These are phyloP conservation scores for Hirtodrosophila confusa DNA, from an alignment of 2,888 invertebrate species.

Conservation along the genomic window DNA sequence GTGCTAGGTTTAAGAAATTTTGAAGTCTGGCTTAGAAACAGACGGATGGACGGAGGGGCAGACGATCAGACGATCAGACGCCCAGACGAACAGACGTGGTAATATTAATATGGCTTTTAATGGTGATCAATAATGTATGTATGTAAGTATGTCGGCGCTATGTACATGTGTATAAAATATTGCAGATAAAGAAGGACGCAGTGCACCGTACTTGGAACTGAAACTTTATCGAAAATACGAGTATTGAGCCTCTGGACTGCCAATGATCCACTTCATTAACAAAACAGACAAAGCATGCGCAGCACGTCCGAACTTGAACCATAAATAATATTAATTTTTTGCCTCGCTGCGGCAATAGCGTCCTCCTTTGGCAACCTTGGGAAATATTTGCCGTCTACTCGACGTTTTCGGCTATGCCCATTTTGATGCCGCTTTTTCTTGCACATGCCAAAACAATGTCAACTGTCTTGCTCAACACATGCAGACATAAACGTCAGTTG, in stretches of 20 bases:
- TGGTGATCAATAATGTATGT: too few species aligned
- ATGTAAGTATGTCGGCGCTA: too few species aligned
- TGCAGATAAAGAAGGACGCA: neutral
- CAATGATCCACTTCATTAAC: constrained; percentile 42
- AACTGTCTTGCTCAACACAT: constrained; percentile 83
- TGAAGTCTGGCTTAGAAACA: too few species aligned
- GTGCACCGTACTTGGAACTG: neutral
- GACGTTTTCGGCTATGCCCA: constrained; percentile 63
- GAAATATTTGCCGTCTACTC: constrained; percentile 52
- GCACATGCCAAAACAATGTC: constrained; percentile 74
- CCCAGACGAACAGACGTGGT: too few species aligned
- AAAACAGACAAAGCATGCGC: constrained; percentile 62
- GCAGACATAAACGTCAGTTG: constrained; percentile 83
- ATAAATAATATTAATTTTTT: constrained; percentile 81
- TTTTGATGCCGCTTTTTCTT: constrained; percentile 56
- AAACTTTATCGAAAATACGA: constrained; percentile 47
- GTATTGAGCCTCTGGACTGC: constrained; percentile 2
- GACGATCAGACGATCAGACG: too few species aligned
- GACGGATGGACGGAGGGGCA: too few species aligned
- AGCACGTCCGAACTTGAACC: constrained; percentile 76
- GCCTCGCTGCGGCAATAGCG: constrained; percentile 10
- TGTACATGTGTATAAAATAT: neutral
- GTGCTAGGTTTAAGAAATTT: too few species aligned
- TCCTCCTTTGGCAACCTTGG: constrained; percentile 58
- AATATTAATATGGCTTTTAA: too few species aligned